Conservation (phyloP, 2,888 invertebrate genomes). For the Diarsia rubi region DNA sequence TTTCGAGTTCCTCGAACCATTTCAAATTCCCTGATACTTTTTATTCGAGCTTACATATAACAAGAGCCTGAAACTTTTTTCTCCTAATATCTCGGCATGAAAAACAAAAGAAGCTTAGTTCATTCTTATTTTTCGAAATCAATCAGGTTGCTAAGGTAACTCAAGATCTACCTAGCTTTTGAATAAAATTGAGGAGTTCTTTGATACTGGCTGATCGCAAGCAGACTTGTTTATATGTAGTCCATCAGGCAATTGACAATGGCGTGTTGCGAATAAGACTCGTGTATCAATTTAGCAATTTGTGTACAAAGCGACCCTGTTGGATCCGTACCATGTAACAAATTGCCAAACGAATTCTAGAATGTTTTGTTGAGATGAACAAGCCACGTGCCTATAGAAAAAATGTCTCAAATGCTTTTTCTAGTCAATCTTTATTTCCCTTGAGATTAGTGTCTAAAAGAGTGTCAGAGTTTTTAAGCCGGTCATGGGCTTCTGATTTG, state of each 20-base stretch:
- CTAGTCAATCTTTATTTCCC: background rate
- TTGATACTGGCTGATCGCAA: background rate
- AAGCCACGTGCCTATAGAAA: background rate
- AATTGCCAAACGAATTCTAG: conserved; percentile 13
- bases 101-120: conserved; percentile 3
- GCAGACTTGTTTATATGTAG: conserved; percentile 55
- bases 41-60: background rate
- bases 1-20: background rate
- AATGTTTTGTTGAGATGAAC: background rate
- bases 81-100: background rate
- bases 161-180: background rate
- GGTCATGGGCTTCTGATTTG: no score
- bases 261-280: conserved; percentile 42
- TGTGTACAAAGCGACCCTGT: conserved; percentile 64
- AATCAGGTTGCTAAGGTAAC: background rate
- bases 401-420: background rate
- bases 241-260: conserved; percentile 70
- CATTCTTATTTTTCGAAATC: background rate
- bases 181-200: background rate
- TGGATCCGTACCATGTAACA: conserved; percentile 30
- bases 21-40: background rate
- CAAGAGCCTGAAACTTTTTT: background rate
- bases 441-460: no score
- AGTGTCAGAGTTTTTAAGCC: no score
- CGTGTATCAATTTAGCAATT: conserved; percentile 74